These are phyloP conservation scores for Hippocampus mohnikei DNA, from an alignment of 2,113 vertebrate genomes.

Conservation along the genomic window DNA sequence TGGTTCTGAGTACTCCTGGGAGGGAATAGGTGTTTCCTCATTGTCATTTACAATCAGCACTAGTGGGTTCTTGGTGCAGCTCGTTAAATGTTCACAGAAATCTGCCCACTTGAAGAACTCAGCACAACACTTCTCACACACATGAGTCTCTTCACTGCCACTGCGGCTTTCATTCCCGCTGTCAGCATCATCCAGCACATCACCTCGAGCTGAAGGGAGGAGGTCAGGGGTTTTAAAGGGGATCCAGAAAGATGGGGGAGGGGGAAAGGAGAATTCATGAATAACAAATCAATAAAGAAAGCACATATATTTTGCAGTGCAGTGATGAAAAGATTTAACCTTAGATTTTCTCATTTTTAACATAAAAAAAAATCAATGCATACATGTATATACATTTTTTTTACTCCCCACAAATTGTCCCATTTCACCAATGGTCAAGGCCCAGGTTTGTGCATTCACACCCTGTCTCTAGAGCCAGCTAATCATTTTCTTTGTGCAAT, in stretches of 20 bases:
- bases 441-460: conserved; percentile 75
- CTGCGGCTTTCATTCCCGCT: conserved; percentile 91
- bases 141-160: conserved; percentile 89
- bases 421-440: conserved; percentile 84
- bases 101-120: conserved; percentile 98
- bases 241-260: conserved; percentile 23
- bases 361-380: conserved; percentile 88
- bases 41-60: conserved; percentile 94
- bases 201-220: conserved; percentile 76
- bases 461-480: conserved; percentile 84
- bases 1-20: conserved; percentile 80
- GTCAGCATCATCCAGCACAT: conserved; percentile 87
- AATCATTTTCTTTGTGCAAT: conserved; percentile 98
- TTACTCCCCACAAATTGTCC: conserved; percentile 90
- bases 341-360: conserved; percentile 75
- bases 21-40: conserved; percentile 78
- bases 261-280: conserved; percentile 66
- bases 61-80: conserved; percentile 89
- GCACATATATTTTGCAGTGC: conserved; percentile 78
- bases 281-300: conserved; percentile 79
- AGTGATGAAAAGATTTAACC: conserved; percentile 78
- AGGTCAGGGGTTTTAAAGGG: conserved; percentile 22
- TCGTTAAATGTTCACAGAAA: conserved; percentile 91
- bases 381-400: conserved; percentile 80
- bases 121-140: conserved; percentile 93